These are phyloP conservation scores for Ceuthmochares aereus DNA, from an alignment of 2,113 vertebrate genomes.

Conservation along the genomic window DNA sequence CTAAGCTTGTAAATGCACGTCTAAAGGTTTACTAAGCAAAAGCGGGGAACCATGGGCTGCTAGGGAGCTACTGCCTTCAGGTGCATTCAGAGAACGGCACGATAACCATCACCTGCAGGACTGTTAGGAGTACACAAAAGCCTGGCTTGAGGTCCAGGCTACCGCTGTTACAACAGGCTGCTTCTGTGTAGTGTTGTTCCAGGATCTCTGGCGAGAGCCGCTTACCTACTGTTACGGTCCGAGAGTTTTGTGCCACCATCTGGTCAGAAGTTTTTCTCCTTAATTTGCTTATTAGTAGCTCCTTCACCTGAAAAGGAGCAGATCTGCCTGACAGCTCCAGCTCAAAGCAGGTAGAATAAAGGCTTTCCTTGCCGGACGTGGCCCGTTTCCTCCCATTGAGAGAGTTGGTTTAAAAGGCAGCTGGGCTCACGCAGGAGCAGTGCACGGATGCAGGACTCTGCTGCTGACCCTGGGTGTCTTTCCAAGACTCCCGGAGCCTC, in stretches of 20 bases:
- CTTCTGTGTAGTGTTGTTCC: background rate
- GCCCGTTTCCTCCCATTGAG: background rate
- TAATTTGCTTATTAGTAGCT: constrained; percentile 17
- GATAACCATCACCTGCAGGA: background rate
- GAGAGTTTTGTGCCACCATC: constrained; percentile 51
- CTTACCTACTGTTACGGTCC: constrained; percentile 16
- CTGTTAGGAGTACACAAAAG: background rate
- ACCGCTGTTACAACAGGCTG: background rate
- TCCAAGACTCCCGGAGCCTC: background rate
- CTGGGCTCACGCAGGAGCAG: background rate
- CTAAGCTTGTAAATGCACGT: background rate
- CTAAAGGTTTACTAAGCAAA: background rate
- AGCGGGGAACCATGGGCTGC: background rate
- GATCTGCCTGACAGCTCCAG: background rate
- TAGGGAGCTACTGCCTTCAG: background rate
- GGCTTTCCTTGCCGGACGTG: background rate
- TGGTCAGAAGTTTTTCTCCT: constrained; percentile 13
- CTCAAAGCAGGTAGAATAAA: background rate
- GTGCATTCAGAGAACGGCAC: background rate
- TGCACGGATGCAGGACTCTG: background rate
- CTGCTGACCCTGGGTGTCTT: background rate
- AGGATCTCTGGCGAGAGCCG: background rate
- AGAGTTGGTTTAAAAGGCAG: background rate
- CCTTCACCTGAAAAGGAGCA: constrained; percentile 17
- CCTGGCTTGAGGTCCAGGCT: background rate